Base-by-base conservation (phyloP, 2,113 vertebrate species). In the Hassar affinis region DNA sequence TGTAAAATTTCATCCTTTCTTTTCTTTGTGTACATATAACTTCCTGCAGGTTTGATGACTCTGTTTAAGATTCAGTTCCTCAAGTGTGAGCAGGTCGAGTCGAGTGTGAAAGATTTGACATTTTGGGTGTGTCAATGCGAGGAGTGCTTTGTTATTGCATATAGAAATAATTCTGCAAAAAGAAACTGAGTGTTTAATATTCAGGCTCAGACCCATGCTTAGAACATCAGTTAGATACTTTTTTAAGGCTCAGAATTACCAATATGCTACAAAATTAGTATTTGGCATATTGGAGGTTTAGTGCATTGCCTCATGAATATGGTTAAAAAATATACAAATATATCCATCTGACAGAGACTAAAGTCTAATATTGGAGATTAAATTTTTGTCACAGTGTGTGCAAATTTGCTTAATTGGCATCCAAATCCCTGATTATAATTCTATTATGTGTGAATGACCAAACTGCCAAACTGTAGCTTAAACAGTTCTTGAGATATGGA, bases 81-180 rank as follows among this genome's bases (percentile, higher is more conserved):
- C 11, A 15, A 75, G 72, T 18, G 33, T 20, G 59, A 15, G 77
- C 14, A 62, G 57, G 9, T 27, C 25, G 30, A n/a, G 38, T 49
- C n/a, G n/a, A n/a, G n/a, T 51, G 61, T 35, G 30, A 80, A 66
- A 4, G 10, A 66, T 80, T 35, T 80, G 61, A 66, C 78, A 66
- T 80, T 80, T 80, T 51, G 59, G 59, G 59, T 25, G 57, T 79
- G 25, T 30, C 59, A 62, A 30, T 22, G 11, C 33, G 1, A 42
- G 12, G 22, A 38, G 18, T 22, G 52, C 52, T 57, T 78, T 56
- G 11, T 20, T 45, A 35, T n/a, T 61, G 56, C 35, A 27, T n/a
- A 17, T 11, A 25, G 22, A 6, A 25, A 76, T 18, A 11, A 17
- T 15, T 45, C 35, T 61, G 35, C 38, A 45, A 18, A 42, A 61